phyloP scores from a whole-genome alignment of 2,797 vertebrate genomes.

The Hybognathus amarus region DNA sequence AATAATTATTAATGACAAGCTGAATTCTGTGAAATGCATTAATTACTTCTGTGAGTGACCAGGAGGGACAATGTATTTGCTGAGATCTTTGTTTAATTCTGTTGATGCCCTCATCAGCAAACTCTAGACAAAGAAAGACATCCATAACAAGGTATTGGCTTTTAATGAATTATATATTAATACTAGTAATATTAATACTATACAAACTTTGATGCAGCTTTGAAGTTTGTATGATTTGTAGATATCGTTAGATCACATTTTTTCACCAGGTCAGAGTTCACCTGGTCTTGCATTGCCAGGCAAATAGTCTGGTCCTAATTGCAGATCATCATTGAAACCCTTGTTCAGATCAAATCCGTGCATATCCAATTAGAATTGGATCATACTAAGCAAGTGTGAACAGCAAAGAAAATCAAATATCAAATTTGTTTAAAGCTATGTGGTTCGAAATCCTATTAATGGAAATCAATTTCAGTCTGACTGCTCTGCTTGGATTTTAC shows the following conservation, averaged over 20 bases:
- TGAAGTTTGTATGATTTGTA: not conserved
- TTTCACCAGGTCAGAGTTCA: not conserved
- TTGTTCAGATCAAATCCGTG: not conserved
- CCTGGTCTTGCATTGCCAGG: not conserved
- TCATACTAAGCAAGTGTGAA: not conserved
- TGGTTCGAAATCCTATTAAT: not conserved
- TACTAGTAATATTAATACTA: too few species aligned
- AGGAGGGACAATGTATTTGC: conserved; percentile 27
- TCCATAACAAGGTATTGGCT: not conserved
- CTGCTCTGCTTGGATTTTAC: not conserved
- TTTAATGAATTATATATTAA: too few species aligned
- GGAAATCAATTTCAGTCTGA: not conserved
- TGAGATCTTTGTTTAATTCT: conserved; percentile 13
- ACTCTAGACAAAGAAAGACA: not conserved
- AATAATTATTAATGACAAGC: not conserved
- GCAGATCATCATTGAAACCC: not conserved
- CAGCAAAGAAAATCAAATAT: not conserved
- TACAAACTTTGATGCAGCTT: not conserved
- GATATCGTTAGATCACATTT: not conserved
- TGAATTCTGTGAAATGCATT: not conserved
- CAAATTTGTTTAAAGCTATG: not conserved
- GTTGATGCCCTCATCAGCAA: not conserved
- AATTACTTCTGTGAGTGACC: conserved; percentile 15
- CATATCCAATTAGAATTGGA: not conserved
- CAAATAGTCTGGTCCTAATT: not conserved